Percentiles rank a stretch among this genome's conserved stretches.
phyloP scores from a whole-genome alignment of 2,888 invertebrate species.

The Aricia artaxerxes region DNA sequence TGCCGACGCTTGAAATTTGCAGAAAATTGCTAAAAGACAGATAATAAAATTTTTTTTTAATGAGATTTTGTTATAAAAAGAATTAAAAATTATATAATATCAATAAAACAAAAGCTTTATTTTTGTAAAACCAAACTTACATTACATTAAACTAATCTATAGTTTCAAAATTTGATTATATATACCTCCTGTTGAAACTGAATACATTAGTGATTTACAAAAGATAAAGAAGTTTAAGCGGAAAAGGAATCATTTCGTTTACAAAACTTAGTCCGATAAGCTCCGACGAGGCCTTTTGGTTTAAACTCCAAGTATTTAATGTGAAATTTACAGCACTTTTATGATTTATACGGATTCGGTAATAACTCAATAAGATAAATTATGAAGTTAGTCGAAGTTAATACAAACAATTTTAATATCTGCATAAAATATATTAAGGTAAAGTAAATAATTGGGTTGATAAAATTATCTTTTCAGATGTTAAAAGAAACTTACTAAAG shows the following conservation, averaged over 20 bases:
- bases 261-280: conserved; percentile 32
- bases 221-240: neutral
- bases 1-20: neutral
- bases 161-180: neutral
- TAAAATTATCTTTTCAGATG: neutral
- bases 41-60: neutral
- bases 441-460: neutral
- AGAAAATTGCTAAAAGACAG: neutral
- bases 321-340: conserved; percentile 20
- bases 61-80: neutral
- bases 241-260: conserved; percentile 8
- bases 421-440: neutral
- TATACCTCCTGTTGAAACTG: neutral
- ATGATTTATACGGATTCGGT: conserved; percentile 17
- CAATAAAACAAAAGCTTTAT: no score
- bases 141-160: no score
- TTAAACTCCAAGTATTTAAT: neutral
- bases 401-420: neutral
- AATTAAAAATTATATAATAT: neutral
- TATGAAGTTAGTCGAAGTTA: neutral
- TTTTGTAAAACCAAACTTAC: neutral
- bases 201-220: neutral
- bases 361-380: conserved; percentile 21
- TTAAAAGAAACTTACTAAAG: neutral
- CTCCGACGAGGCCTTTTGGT: neutral